Conservation (phyloP, 2,888 invertebrate genomes). For the Glyphotaelius pellucidus region DNA sequence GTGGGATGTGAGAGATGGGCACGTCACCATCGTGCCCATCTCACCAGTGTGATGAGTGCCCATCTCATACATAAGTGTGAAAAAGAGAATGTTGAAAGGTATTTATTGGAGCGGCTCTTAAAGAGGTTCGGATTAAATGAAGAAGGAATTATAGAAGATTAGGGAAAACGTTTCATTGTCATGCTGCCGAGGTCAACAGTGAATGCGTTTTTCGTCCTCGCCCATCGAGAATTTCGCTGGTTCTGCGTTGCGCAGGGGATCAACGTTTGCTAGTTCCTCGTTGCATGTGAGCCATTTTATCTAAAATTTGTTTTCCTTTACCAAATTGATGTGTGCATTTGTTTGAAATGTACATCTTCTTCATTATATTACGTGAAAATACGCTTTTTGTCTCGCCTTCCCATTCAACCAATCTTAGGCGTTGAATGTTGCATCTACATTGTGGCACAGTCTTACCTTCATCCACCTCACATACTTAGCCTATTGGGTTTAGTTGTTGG, state of each 20-base stretch:
- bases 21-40: too few species aligned
- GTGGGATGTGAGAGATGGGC: too few species aligned
- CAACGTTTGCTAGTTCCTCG: background rate
- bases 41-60: too few species aligned
- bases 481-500: background rate
- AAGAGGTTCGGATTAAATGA: too few species aligned
- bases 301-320: background rate
- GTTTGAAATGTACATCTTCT: background rate
- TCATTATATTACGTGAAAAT: background rate
- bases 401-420: background rate
- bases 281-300: background rate
- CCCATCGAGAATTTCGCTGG: background rate
- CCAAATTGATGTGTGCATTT: too few species aligned
- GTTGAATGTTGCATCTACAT: background rate
- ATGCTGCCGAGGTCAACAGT: background rate
- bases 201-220: background rate
- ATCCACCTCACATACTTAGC: background rate
- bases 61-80: too few species aligned
- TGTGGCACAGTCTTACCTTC: background rate
- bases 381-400: background rate
- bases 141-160: too few species aligned
- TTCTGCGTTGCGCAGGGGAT: background rate
- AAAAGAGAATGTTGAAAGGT: too few species aligned
- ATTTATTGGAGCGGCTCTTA: too few species aligned
- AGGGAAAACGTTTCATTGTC: too few species aligned